Evolutionary conservation across 53 echinoderm and acorn worm species (phyloP), one percentile per base, ranked within the genome.

Genomic region (Echinarachnius parma): DNA sequence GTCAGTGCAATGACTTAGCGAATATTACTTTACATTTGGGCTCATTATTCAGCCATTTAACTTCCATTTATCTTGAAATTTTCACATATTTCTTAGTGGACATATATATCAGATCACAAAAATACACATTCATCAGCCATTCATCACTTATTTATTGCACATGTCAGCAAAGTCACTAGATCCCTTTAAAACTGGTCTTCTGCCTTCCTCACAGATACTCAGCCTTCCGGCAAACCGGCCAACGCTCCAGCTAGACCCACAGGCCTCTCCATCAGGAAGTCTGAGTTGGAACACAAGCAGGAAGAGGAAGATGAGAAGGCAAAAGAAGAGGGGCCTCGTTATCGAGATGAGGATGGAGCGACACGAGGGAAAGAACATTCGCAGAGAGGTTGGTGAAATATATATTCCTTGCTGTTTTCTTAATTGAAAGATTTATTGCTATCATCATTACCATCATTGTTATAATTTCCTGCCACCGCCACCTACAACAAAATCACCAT

Each of bases 271-370:
- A 49, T 81, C 32, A 28, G 71, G 27, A 81, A 81, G 46, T 81
- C 81, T 1, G 71, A 50, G 11, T 61, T 81, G 4, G 81, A 81
- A 61, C 21, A 45, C 29, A 76, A 59, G 45, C 76, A 76, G 31
- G 59, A 60, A 20, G 21, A 71, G 30, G 69, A 63, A 35, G 49
- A 71, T 13, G 10, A 28, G 27, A 46, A 46, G 48, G 31, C 66
- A 16, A 46, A 46, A 29, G 31, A 46, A 66, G 66, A 47, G 18
- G 66, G 10, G n/a, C 19, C 24, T 19, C 8, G 5, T n/a, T n/a
- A n/a, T 7, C 31, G 32, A 5, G 9, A 7, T 59, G 59, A 59
- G 1, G 34, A 34, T 19, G 34, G 59, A 59, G 31, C 59, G 13
- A 32, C 33, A 2, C 35, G 36, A 34, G 62, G 62, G 21, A 37